These are phyloP conservation scores for Xyrauchen texanus DNA, from an alignment of 2,113 vertebrate genomes.

Conservation along the genomic window DNA sequence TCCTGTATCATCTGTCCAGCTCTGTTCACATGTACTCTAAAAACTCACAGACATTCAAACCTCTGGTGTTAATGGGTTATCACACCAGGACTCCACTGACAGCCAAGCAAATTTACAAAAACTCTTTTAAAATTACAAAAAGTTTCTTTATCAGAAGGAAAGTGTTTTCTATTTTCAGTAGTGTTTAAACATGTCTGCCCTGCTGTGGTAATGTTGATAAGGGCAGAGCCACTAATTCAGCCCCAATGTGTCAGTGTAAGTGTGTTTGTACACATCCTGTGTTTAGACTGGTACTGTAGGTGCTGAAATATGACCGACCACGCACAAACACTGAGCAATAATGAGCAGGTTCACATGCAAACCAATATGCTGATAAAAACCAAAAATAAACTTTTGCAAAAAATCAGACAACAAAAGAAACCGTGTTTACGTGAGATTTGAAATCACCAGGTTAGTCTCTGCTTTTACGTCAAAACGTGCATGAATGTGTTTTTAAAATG, in stretches of 20 bases:
- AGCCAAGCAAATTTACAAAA: background rate
- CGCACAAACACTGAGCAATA: no score
- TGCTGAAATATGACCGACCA: no score
- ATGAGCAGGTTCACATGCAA: no score
- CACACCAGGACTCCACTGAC: background rate
- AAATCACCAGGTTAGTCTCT: no score
- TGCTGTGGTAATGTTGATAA: conserved; percentile 22
- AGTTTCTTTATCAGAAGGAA: conserved; percentile 10
- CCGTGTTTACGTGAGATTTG: no score
- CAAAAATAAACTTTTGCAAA: no score
- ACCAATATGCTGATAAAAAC: no score
- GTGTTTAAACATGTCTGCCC: background rate
- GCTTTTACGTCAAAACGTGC: no score
- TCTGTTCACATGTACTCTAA: no score
- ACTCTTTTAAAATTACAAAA: background rate
- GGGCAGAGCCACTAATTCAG: background rate
- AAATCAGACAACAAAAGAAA: no score
- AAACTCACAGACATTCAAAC: background rate
- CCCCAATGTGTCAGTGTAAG: background rate
- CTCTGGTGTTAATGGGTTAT: background rate
- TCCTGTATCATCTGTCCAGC: background rate
- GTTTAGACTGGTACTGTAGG: no score
- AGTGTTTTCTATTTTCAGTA: conserved; percentile 29
- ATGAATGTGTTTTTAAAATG: no score
- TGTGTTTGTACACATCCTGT: background rate